Evolutionary conservation across 2,797 vertebrate genomes (phyloP), one percentile per base, ranked within the genome.

Genomic region (Bufotes viridis): DNA sequence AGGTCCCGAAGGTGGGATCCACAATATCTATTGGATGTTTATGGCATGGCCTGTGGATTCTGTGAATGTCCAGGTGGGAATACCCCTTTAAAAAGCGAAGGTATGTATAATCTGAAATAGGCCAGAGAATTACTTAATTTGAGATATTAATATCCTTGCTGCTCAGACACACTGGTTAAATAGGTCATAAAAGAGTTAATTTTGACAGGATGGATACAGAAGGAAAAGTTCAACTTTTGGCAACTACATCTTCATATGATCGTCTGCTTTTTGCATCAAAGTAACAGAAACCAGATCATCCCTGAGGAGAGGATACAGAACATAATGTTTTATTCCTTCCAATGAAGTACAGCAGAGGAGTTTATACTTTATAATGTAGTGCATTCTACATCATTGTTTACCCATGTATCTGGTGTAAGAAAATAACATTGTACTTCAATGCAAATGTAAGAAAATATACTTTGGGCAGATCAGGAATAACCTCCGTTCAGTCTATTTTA

Each of bases 161-260:
- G 51, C 22, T 65, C 29, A 51, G 26, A 51, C 49, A 65, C 75
- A 53, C 49, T 55, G 58, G 14, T 18, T 53, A 20, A 63, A 42
- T 74, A 49, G 74, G 87, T 61, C 42, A 55, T 87, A 60, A 75
- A 91, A 84, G 63, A 53, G 83, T 81, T 90, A 85, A 82, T 83
- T 85, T 67, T 0, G 60, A 90, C 65, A 86, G 78, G 78, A n/a
- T 81, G 86, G 80, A 90, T 87, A 72, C 5, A 75, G 2, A 24
- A 85, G 78, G 89, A 90, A 89, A 82, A 92, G 69, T 84, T 92
- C 90, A 90, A 79, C 83, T 84, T 90, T 90, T 93, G 91, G 89
- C 90, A 88, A 58, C 10, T 76, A 10, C 22, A 57, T 80, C 69
- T 86, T 86, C 76, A 86, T 86, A 80, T 72, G 51, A 79, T 90